Percentiles rank a stretch among this genome's conserved stretches.
Evolutionary conservation across 2,888 invertebrate species (phyloP).

Genomic region (Melieria picta): DNA sequence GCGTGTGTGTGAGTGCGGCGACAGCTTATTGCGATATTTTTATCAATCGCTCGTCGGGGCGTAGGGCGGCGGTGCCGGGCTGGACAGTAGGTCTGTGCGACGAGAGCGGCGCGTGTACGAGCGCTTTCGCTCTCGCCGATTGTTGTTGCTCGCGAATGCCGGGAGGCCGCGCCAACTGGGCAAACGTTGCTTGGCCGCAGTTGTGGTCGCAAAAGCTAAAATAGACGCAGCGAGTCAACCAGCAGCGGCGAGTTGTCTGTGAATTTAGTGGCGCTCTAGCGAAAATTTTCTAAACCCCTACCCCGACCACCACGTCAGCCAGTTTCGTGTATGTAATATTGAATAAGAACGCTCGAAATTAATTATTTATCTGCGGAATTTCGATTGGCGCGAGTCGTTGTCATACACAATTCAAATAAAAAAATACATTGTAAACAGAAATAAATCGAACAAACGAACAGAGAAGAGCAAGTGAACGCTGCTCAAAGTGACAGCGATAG

Average conservation of each 20-base stretch:
- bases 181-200: background rate
- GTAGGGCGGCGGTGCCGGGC: too few species aligned
- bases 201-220: background rate
- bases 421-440: background rate
- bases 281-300: constrained; percentile 1
- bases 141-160: too few species aligned
- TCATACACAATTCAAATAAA: background rate
- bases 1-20: too few species aligned
- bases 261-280: constrained; percentile 2
- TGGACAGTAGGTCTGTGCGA: too few species aligned
- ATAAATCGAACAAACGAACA: background rate
- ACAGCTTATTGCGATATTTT: too few species aligned
- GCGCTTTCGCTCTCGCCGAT: too few species aligned
- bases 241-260: constrained; percentile 14
- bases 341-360: background rate
- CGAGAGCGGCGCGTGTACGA: too few species aligned
- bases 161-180: too few species aligned
- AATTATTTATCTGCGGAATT: background rate
- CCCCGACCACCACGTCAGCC: background rate
- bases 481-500: background rate
- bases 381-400: background rate
- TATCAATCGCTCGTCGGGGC: too few species aligned
- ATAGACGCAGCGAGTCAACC: constrained; percentile 8
- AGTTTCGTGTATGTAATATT: background rate
- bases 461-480: background rate